Percentiles rank a stretch among this genome's conserved stretches.
Evolutionary conservation across 2,888 invertebrate species (phyloP).

Genomic region (Aphodius sticticus): DNA sequence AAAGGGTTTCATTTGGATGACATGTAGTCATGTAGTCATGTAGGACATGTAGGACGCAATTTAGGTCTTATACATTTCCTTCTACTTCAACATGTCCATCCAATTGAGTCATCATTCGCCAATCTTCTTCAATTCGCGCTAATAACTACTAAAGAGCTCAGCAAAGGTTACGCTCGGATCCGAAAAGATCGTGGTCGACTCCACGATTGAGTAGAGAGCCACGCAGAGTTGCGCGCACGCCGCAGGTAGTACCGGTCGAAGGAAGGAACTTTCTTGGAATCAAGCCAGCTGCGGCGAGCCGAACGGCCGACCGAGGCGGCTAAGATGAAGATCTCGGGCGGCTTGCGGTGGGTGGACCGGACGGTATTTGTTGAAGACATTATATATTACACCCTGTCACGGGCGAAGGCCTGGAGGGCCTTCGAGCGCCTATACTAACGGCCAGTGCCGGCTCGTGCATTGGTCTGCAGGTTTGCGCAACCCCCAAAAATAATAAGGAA

Average conservation of each 20-base stretch:
- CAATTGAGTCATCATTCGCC: too few relatives aligned
- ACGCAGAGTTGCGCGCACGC: constrained; percentile 6
- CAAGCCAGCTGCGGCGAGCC: constrained; percentile 47
- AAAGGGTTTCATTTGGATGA: too few relatives aligned
- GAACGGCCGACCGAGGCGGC: constrained; percentile 28
- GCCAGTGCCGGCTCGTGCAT: too few relatives aligned
- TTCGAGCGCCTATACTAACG: constrained; percentile 47
- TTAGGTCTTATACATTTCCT: too few relatives aligned
- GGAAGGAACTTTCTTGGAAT: constrained; percentile 49
- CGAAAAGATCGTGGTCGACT: neutral
- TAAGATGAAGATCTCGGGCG: constrained; percentile 53
- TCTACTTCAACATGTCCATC: too few relatives aligned
- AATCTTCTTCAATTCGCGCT: too few relatives aligned
- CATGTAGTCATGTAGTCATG: too few relatives aligned
- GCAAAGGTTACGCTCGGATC: too few relatives aligned
- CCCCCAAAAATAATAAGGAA: too few relatives aligned
- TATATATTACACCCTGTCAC: constrained; percentile 57
- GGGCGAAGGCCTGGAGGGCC: constrained; percentile 52
- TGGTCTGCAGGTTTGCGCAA: too few relatives aligned
- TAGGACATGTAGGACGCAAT: too few relatives aligned
- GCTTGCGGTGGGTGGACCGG: constrained; percentile 51
- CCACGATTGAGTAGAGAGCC: constrained; percentile 21
- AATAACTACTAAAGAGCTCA: too few relatives aligned
- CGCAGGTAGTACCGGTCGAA: constrained; percentile 4
- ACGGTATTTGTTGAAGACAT: constrained; percentile 56